Base-by-base conservation (phyloP, 2,797 vertebrate genomes). In the Lithobates sylvaticus region DNA sequence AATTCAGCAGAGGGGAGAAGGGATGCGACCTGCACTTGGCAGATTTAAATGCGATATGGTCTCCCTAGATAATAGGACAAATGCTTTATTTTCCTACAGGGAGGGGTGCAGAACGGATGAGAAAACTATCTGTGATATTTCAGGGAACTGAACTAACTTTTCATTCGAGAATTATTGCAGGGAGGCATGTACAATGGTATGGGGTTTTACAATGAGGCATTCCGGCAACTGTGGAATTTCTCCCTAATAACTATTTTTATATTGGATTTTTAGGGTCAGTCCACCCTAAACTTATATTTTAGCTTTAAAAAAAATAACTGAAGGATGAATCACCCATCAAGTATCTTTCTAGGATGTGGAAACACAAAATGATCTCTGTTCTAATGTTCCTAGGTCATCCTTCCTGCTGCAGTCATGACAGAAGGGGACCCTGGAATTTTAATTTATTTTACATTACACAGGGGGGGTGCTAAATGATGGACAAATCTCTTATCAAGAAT, bases 31-130 rank as follows among this genome's bases (percentile, higher is more conserved):
- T 94, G 96, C 93, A 87, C 96, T 91, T 87, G 96, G 96, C 97
- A 98, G 98, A 99, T 99, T 98, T 96, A 97, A 98, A 99, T 98
- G 98, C 96, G 98, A 99, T 99, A 99, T 96, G 97, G 98, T 97
- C 96, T 97, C 97, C 95, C 94, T 96, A 97, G 97, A 99, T 99
- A 99, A 99, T 99, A 96, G 95, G 94, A 96, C 93, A 94, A 96
- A 96, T 87, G 86, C 86, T 87, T 87, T 87, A 87, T 87, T 87
- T 87, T 87, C 71, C 93, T 84, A 86, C 71, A 83, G 82, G 84
- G 84, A 86, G 94, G 94, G 92, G 86, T 84, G 78, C 74, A 76
- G 54, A 80, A 47, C 42, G 90, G 88, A 95, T 95, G 95, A 96
- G 94, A 95, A 97, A 98, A 95, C 99, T 99, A 98, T 98, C 97